These are phyloP conservation scores for Muscidifurax raptorellus DNA, from an alignment of 1,140 invertebrate genomes.

Conservation along the genomic window DNA sequence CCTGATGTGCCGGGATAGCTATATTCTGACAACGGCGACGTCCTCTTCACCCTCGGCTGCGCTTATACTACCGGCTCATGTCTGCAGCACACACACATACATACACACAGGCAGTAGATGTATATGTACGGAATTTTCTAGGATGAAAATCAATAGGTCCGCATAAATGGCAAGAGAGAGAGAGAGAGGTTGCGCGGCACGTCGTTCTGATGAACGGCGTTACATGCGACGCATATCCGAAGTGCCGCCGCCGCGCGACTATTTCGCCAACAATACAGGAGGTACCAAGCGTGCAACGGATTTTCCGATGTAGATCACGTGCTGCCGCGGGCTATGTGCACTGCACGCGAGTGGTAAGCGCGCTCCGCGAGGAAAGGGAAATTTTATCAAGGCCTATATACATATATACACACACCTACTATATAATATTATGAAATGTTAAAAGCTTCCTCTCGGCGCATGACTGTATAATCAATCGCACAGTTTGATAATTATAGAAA, in stretches of 20 bases:
- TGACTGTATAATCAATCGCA: too few species aligned
- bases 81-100: too few species aligned
- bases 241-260: neutral
- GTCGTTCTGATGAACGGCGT: slow-evolving; percentile 31
- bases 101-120: neutral
- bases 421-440: too few species aligned
- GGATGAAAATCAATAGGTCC: slow-evolving; percentile 16
- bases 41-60: neutral
- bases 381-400: neutral
- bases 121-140: neutral
- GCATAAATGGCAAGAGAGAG: neutral
- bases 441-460: too few species aligned
- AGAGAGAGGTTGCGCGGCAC: neutral
- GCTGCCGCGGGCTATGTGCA: neutral
- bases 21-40: neutral
- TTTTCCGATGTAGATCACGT: slow-evolving; percentile 46
- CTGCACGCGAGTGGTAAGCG: neutral
- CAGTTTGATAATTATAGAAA: too few species aligned
- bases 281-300: neutral
- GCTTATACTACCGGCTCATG: neutral
- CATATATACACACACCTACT: too few species aligned
- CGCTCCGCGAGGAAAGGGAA: neutral
- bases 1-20: neutral
- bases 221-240: slow-evolving; percentile 27
- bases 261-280: neutral